Evolutionary conservation across 2,113 vertebrate species (phyloP).

Genomic region (Crotalus helleri): DNA sequence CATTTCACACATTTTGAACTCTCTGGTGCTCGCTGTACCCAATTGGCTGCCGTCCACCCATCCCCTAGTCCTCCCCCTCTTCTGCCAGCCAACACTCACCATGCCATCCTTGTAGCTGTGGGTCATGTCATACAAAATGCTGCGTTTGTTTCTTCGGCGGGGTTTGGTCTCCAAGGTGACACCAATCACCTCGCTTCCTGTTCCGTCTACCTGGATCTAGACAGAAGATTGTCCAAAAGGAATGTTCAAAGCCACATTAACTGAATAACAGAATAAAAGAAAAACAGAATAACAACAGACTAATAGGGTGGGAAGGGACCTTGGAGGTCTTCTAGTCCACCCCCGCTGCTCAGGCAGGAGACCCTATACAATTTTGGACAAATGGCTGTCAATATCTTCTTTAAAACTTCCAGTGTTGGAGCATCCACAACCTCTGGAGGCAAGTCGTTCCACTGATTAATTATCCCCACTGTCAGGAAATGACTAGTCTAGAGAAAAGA

Average conservation of each 20-base stretch:
- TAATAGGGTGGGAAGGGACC: not conserved
- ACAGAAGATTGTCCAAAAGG: accelerated
- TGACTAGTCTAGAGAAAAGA: no score
- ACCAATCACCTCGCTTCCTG: constrained; percentile 77
- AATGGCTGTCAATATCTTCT: no score
- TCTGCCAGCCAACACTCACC: constrained; percentile 51
- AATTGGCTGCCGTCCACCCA: not conserved
- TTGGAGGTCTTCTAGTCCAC: not conserved
- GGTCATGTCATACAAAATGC: constrained; percentile 82
- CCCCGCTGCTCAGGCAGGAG: no score
- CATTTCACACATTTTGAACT: not conserved
- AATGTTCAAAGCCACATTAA: not conserved
- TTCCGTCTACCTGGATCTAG: constrained; percentile 88
- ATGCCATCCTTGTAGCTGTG: constrained; percentile 64
- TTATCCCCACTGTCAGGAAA: no score
- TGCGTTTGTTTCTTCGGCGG: constrained; percentile 83
- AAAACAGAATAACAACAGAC: not conserved
- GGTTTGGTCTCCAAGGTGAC: constrained; percentile 93
- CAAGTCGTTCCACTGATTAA: no score
- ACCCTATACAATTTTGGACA: no score
- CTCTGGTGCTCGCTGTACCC: not conserved
- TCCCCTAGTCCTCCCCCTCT: not conserved
- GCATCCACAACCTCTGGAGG: no score
- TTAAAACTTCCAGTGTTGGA: no score
- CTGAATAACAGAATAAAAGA: not conserved